Percentiles rank a stretch among this genome's conserved stretches.
Conservation (phyloP, 1,140 invertebrate genomes). For the fruit fly (Drosophila melanogaster) region DNA sequence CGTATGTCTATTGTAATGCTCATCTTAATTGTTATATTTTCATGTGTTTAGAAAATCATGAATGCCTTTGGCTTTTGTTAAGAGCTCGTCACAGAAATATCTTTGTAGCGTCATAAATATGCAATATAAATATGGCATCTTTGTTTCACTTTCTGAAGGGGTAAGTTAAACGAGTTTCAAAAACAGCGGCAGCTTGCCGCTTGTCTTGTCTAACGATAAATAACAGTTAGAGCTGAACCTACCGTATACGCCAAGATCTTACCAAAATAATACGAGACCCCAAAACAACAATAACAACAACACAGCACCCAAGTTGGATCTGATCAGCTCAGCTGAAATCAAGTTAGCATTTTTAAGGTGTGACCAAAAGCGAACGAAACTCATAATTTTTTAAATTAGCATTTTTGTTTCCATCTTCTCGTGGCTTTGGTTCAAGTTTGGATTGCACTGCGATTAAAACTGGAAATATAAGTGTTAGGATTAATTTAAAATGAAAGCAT, state of each 20-base stretch:
- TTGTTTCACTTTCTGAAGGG: slow-evolving; percentile 16
- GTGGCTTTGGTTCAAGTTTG: slow-evolving; percentile 20
- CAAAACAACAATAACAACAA: slow-evolving; percentile 10
- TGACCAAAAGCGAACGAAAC: slow-evolving; percentile 83
- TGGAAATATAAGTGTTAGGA: not conserved
- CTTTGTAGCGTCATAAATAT: slow-evolving; percentile 67
- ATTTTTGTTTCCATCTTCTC: slow-evolving; percentile 61
- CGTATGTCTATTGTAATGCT: too few relatives aligned
- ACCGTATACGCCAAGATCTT: slow-evolving; percentile 67
- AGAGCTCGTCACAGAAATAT: slow-evolving; percentile 34
- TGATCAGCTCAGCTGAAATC: slow-evolving; percentile 40
- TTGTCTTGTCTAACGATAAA: slow-evolving; percentile 82
- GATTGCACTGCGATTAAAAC: slow-evolving; percentile 9
- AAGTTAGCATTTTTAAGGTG: slow-evolving; percentile 77
- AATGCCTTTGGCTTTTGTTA: slow-evolving; percentile 22
- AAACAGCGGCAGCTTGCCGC: slow-evolving; percentile 66
- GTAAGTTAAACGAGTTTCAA: slow-evolving; percentile 8
- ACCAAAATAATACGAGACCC: slow-evolving; percentile 13
- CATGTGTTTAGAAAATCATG: slow-evolving; percentile 1
- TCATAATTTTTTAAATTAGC: slow-evolving; percentile 84
- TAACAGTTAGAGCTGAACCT: slow-evolving; percentile 80
- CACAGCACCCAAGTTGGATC: not conserved
- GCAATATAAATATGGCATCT: slow-evolving; percentile 70
- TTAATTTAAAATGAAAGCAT: too few relatives aligned
- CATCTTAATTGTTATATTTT: slow-evolving; percentile 13